Evolutionary conservation across 2,113 vertebrate genomes (phyloP).

Genomic region (Epinephelus cyanopodus): DNA sequence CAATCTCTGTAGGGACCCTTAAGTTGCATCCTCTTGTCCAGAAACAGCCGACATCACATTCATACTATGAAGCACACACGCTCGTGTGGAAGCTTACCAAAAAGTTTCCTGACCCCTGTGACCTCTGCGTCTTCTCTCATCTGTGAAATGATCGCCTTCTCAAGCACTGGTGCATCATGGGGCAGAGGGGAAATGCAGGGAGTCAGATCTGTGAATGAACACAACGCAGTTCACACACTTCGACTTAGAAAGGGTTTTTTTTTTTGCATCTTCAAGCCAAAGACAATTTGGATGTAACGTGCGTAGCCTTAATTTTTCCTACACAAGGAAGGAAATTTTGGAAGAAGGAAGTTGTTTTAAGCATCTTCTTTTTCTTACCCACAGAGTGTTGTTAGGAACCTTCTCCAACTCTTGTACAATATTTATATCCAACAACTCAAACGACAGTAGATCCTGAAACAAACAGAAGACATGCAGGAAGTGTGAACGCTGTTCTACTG

Average conservation of each 20-base stretch:
- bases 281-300: too few relatives aligned
- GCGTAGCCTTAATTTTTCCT: background rate
- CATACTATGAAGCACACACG: background rate
- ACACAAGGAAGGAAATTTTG: background rate
- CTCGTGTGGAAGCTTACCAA: conserved; percentile 83
- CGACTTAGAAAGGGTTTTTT: too few relatives aligned
- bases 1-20: too few relatives aligned
- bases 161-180: conserved; percentile 86
- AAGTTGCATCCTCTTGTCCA: background rate
- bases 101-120: conserved; percentile 81
- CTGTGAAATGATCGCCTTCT: conserved; percentile 85
- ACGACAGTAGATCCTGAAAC: conserved; percentile 92
- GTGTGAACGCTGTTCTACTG: too few relatives aligned
- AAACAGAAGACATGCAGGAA: background rate
- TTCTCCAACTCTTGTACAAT: conserved; percentile 97
- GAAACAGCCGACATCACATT: background rate
- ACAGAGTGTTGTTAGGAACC: conserved; percentile 94
- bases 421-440: conserved; percentile 97
- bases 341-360: background rate
- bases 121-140: conserved; percentile 87
- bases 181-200: conserved; percentile 94
- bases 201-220: conserved; percentile 88
- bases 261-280: too few relatives aligned
- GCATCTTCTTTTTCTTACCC: conserved; percentile 83
- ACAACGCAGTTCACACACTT: background rate